These are phyloP conservation scores for Drepanosiphum platanoidis DNA, from an alignment of 2,888 invertebrate species.

Conservation along the genomic window DNA sequence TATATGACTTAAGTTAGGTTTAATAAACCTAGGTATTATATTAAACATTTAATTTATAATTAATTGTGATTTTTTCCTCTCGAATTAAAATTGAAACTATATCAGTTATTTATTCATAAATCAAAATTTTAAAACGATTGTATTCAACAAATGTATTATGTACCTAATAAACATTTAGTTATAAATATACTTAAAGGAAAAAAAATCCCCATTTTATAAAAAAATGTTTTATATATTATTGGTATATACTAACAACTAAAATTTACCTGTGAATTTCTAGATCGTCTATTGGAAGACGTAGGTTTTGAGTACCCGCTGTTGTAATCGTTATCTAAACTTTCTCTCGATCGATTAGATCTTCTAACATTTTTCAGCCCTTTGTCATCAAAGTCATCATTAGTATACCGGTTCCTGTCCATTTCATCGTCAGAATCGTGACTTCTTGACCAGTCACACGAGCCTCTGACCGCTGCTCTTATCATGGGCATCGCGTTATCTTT, in stretches of 20 bases:
- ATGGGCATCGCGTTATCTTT: slow-evolving; percentile 57
- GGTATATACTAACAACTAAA: background rate
- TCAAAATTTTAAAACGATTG: background rate
- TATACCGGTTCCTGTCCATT: slow-evolving; percentile 47
- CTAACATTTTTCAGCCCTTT: slow-evolving; percentile 25
- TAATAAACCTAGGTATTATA: background rate
- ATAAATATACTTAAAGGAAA: background rate
- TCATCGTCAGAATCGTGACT: slow-evolving; percentile 45
- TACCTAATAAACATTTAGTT: background rate
- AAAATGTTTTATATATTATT: background rate
- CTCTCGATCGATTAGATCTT: slow-evolving; percentile 58
- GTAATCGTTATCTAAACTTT: slow-evolving; percentile 59
- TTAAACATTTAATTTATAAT: background rate
- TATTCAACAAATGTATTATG: background rate
- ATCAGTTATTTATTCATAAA: background rate
- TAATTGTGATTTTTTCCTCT: background rate
- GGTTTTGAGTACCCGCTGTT: slow-evolving; percentile 58
- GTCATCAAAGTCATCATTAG: slow-evolving; percentile 49
- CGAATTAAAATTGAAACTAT: background rate
- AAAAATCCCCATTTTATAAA: background rate
- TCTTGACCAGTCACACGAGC: slow-evolving; percentile 29
- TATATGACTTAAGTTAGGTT: too few relatives aligned
- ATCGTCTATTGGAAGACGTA: slow-evolving; percentile 29
- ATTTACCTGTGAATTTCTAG: slow-evolving; percentile 45
- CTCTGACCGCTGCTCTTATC: slow-evolving; percentile 31